Evolutionary conservation across 2,113 vertebrate genomes (phyloP).

Genomic region (Spea bombifrons): DNA sequence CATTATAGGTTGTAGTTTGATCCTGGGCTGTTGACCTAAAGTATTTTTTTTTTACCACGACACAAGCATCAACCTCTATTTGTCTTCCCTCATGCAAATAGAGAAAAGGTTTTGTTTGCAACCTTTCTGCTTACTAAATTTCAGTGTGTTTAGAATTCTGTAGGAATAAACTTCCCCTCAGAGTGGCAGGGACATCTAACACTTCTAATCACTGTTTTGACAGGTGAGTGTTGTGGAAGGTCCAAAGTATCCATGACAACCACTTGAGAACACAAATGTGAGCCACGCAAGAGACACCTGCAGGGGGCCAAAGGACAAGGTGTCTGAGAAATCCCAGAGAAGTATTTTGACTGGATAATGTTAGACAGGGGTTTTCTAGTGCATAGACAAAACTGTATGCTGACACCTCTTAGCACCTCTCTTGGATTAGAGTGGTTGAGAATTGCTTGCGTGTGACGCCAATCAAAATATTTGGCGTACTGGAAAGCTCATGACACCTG

Average conservation of each 20-base stretch:
- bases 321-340: conserved; percentile 10
- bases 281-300: conserved; percentile 27
- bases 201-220: conserved; percentile 32
- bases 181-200: conserved; percentile 9
- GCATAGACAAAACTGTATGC: background rate
- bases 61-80: no score
- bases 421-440: conserved; percentile 19
- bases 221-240: conserved; percentile 18
- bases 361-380: background rate
- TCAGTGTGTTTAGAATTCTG: conserved; percentile 10
- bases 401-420: conserved; percentile 31
- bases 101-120: no score
- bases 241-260: conserved; percentile 32
- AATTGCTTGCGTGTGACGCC: background rate
- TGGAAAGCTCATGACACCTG: background rate
- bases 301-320: conserved; percentile 13
- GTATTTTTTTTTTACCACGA: no score
- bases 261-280: background rate
- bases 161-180: background rate
- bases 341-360: conserved; percentile 26
- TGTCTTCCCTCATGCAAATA: no score
- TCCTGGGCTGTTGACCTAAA: no score
- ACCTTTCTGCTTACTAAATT: background rate
- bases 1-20: background rate
- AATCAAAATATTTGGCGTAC: conserved; percentile 17